Evolutionary conservation across 2,888 invertebrate species (phyloP), one percentile per base, ranked within the genome.

Genomic region (Clitarchus hookeri): DNA sequence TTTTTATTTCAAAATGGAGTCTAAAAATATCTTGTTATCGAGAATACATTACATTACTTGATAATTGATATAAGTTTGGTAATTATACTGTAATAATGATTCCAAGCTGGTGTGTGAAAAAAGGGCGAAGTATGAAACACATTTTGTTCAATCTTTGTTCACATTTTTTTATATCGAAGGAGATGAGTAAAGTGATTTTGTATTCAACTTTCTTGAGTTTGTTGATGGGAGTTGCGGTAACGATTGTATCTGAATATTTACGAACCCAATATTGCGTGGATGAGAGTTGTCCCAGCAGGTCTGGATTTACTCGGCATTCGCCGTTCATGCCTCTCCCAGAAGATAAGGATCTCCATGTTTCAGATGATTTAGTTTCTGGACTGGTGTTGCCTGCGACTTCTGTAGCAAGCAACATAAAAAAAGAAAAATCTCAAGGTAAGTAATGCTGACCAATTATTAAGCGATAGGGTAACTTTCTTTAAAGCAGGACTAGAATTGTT

Each of bases 271-370:
- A 65, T 65, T 65, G 65, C 16, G 65, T 65, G 65, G 65, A 65
- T n/a, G 65, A 65, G 19, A 23, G n/a, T n/a, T 82, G 54, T 25
- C 36, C 83, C 16, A 83, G 83, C 84, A 85, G 16, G 54, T 84
- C n/a, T 84, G 86, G 77, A 54, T 53, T 53, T 53, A n/a, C 19
- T 4, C 19, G 65, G n/a, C 65, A n/a, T 65, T 23, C n/a, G n/a
- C n/a, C 79, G 4, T 88, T 88, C 82, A 88, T 87, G 26, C 87
- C 88, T 27, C 65, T 88, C 16, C 88, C 88, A 44, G 87, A 88
- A 36, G 88, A 87, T 83, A 88, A 88, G 78, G 87, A 88, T 26
- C 48, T 88, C 16, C 79, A 87, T 19, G 87, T 87, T 12, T 48
- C 85, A n/a, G 88, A 88, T 53, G 88, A 88, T 84, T 87, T 87